Evolutionary conservation across 2,113 vertebrate species (phyloP), one percentile per base, ranked within the genome.

Genomic region (Barbus barbus): DNA sequence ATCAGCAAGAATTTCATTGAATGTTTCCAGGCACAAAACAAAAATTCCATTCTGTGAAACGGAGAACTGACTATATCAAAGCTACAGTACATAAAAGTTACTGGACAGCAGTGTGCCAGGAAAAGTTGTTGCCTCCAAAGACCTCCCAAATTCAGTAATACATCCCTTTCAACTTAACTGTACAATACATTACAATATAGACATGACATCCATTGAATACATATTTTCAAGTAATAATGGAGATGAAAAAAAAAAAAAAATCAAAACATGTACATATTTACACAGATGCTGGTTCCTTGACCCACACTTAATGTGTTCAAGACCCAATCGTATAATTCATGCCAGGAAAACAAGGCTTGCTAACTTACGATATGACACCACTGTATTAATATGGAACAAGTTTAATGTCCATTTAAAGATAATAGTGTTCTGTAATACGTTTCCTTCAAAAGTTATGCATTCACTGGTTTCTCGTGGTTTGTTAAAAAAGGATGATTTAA

Each of bases 201-300:
- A 91, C 87, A 90, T 83, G 83, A 80, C 65, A 83, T 82, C 73
- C 75, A 86, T 46, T 86, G 91, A 86, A 90, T 90, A 91, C 87
- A 90, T 83, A 84, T 89, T 86, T 94, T 94, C 92, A 94, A 93
- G 92, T 94, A 88, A 87, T 90, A 90, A 89, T 89, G 84, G 84
- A 92, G 78, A 77, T 89, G 79, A 12, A 82, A 22, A 31, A 63
- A 12, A 82, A 22, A 31, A 63, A 36, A 82, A 83, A 28, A 77
- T 44, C 61, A 51, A 88, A 72, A 91, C 90, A 93, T 93, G 80
- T 92, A 93, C 91, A 94, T 92, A 93, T 92, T 85, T 91, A 94
- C 92, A 93, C 9, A 75, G 85, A 81, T 58, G 76, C 84, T 87
- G 85, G 88, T 84, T 92, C 90, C 87, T 33, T 31, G 31, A 84